phyloP scores from a whole-genome alignment of 2,888 invertebrate genomes.

The Axea sp. region DNA sequence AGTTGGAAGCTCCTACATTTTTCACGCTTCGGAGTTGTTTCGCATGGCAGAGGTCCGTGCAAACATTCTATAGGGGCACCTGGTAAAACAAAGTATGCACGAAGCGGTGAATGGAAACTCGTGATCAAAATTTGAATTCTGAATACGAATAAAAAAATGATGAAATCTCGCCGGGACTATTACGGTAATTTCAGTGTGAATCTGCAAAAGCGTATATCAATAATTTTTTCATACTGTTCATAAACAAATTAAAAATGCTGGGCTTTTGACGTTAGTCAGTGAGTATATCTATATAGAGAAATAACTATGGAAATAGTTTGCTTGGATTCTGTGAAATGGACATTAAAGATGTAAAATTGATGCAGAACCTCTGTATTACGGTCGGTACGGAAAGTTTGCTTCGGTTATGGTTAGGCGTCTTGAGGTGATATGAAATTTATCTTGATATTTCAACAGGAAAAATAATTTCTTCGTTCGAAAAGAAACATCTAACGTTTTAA shows the following conservation, averaged over 20 bases:
- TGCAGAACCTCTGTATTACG: no score
- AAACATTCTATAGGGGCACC: conserved; percentile 65
- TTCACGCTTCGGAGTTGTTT: conserved; percentile 67
- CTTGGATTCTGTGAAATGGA: no score
- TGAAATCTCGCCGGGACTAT: conserved; percentile 36
- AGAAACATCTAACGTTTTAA: no score
- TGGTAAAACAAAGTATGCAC: conserved; percentile 54
- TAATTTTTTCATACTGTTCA: conserved; percentile 31
- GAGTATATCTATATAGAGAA: no score
- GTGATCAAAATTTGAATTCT: conserved; percentile 61
- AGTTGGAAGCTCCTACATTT: conserved; percentile 67
- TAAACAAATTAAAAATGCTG: conserved; percentile 3
- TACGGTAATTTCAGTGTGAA: conserved; percentile 2
- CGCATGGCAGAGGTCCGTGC: conserved; percentile 64
- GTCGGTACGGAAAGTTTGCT: no score
- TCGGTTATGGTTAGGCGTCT: no score
- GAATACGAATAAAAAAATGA: conserved; percentile 36
- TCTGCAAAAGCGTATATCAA: conserved; percentile 6
- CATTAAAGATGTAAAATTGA: no score
- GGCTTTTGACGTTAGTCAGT: no score
- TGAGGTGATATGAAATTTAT: no score
- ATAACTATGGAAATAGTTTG: no score
- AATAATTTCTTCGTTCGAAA: no score
- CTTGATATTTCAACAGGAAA: no score
- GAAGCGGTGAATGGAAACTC: conserved; percentile 62